Percentiles rank a stretch among this genome's conserved stretches.
Conservation (phyloP, 2,113 vertebrate genomes). For the Gnathonemus longibarbis region DNA sequence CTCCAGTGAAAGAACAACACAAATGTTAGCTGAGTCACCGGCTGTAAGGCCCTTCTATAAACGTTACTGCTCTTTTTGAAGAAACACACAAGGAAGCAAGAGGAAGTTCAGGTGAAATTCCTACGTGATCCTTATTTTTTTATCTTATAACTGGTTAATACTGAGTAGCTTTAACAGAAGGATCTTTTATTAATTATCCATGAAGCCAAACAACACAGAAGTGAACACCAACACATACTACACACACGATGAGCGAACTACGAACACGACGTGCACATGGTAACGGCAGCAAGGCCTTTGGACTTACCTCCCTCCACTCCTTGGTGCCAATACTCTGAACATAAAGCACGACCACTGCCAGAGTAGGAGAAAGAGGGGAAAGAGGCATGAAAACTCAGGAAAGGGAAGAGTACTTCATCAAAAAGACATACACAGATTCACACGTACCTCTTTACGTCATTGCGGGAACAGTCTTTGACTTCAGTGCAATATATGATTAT, state of each 20-base stretch:
- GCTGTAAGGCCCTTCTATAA: not conserved
- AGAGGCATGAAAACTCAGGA: not conserved
- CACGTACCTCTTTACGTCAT: not conserved
- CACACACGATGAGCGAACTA: not conserved
- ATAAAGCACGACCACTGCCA: constrained; percentile 71
- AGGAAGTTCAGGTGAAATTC: not conserved
- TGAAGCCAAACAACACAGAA: not conserved
- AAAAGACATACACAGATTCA: not conserved
- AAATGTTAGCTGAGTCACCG: not conserved
- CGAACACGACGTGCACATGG: not conserved
- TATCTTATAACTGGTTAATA: not conserved
- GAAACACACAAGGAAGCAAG: not conserved
- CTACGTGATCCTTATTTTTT: not conserved
- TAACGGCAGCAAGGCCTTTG: not conserved
- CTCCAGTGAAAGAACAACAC: not conserved
- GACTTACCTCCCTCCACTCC: constrained; percentile 78
- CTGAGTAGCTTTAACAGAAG: not conserved
- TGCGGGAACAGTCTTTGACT: not conserved
- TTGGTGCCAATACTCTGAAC: constrained; percentile 68
- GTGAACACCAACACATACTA: not conserved
- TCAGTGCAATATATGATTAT: not conserved
- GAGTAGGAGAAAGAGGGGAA: constrained; percentile 28
- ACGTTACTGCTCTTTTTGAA: not conserved
- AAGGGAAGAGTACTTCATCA: not conserved
- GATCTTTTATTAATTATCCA: not conserved